These are phyloP conservation scores for Aradophagus sp. DNA, from an alignment of 1,140 invertebrate species.

Conservation along the genomic window DNA sequence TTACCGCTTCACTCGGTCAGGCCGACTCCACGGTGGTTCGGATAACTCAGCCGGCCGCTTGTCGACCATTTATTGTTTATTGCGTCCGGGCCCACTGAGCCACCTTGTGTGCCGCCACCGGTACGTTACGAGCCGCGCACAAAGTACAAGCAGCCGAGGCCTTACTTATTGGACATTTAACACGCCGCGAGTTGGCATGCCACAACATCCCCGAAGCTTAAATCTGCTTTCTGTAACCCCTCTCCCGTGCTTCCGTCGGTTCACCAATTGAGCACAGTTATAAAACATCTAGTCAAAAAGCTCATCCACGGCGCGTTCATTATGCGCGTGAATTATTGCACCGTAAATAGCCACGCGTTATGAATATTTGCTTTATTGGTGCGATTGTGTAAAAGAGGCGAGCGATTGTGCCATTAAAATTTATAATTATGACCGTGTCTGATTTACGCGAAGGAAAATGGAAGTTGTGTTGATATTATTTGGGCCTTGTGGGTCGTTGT, in stretches of 20 bases:
- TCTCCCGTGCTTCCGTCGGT: too few species aligned
- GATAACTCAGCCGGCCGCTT: conserved; percentile 71
- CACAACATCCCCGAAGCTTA: conserved; percentile 7
- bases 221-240: too few species aligned
- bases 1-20: too few species aligned
- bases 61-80: conserved; percentile 70
- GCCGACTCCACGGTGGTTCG: conserved; percentile 58
- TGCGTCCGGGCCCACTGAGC: conserved; percentile 33
- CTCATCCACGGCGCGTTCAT: conserved; percentile 25
- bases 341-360: conserved; percentile 44
- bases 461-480: conserved; percentile 40
- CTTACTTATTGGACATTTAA: conserved; percentile 74
- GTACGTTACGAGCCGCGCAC: conserved; percentile 58
- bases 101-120: conserved; percentile 33
- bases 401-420: conserved; percentile 38
- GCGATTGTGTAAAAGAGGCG: conserved; percentile 27
- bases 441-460: conserved; percentile 32
- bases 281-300: conserved; percentile 49
- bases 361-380: conserved; percentile 50
- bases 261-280: conserved; percentile 41
- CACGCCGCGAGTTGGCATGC: conserved; percentile 63
- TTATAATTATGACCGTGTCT: conserved; percentile 36
- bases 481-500: too few species aligned
- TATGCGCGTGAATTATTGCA: conserved; percentile 38
- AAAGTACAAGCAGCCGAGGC: conserved; percentile 64